Evolutionary conservation across 2,888 invertebrate genomes (phyloP).

Genomic region (Mongoloraphidia duomilia): DNA sequence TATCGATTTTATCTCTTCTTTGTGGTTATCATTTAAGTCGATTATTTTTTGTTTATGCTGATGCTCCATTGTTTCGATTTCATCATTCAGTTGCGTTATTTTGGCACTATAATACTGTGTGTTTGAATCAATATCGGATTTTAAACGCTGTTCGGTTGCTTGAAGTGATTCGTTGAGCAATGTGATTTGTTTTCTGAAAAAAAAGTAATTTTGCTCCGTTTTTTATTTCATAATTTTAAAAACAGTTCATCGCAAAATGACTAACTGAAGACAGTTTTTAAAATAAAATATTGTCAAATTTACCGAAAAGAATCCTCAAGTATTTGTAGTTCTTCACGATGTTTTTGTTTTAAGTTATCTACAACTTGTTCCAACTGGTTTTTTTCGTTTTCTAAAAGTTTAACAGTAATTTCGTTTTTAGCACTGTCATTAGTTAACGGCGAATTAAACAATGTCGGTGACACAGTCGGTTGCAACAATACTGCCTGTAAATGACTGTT

Average conservation of each 20-base stretch:
- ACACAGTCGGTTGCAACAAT: conserved; percentile 19
- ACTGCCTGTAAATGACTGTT: conserved; percentile 43
- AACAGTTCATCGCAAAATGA: not conserved
- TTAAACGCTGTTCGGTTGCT: conserved; percentile 42
- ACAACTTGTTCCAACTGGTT: conserved; percentile 28
- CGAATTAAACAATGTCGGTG: conserved; percentile 4
- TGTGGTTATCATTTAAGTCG: conserved; percentile 21
- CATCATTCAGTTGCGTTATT: conserved; percentile 23
- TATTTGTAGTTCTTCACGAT: conserved; percentile 44
- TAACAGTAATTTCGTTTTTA: too few relatives aligned
- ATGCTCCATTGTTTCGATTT: conserved; percentile 21
- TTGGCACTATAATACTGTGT: conserved; percentile 36
- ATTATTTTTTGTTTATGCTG: conserved; percentile 24
- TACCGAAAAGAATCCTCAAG: conserved; percentile 50
- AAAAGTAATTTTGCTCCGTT: not conserved
- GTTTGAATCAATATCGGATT: conserved; percentile 39
- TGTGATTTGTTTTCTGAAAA: conserved; percentile 39
- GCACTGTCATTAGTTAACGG: too few relatives aligned
- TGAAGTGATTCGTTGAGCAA: conserved; percentile 39
- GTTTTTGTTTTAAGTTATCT: conserved; percentile 38
- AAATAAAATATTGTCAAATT: conserved; percentile 8
- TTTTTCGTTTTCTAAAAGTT: conserved; percentile 16
- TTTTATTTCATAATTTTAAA: not conserved
- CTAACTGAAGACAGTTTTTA: not conserved
- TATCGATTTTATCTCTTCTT: conserved; percentile 28